Evolutionary conservation across 2,797 vertebrate genomes (phyloP), one percentile per base, ranked within the genome.

Genomic region (Sarcoramphus papa): DNA sequence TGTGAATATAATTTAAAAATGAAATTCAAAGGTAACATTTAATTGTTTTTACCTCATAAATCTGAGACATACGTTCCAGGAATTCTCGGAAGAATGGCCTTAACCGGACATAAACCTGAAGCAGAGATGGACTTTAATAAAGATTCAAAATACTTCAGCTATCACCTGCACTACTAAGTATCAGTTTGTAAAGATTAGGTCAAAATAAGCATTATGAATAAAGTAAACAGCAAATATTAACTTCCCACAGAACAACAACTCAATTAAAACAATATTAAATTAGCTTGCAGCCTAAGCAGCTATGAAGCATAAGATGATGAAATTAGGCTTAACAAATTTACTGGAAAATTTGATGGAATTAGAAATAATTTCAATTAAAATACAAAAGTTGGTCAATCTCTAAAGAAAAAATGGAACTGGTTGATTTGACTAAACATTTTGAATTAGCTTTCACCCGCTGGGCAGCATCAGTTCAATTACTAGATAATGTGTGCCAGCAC

Each of bases 41-140:
- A 62, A 40, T 13, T 37, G 51, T 18, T 63, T 80, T 98, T 98
- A 99, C 99, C 99, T 99, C 99, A 95, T 99, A 99, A 97, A 99
- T 99, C 97, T 99, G 99, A 98, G 99, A 99, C 99, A 99, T 99
- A 56, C 99, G 98, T 94, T 99, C 99, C 98, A 99, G 98, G 98
- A 99, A 99, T 97, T 99, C 99, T 98, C 99, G 98, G 97, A 99
- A 99, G 98, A 99, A 99, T 16, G 99, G 99, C 98, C 99, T 98
- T 98, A 99, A 98, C 91, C 99, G 98, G 86, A 99, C 99, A 88
- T 99, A 99, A 64, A 99, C 99, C 99, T 99, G 97, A 87, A 89
- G 77, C 69, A 95, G 78, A 97, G 85, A 97, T 0, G 54, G 54
- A 16, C 10, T 74, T 96, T 8, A 94, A 30, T 56, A 68, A 45